Conservation (phyloP, 2,113 vertebrate genomes). For the Hippocampus zosterae region DNA sequence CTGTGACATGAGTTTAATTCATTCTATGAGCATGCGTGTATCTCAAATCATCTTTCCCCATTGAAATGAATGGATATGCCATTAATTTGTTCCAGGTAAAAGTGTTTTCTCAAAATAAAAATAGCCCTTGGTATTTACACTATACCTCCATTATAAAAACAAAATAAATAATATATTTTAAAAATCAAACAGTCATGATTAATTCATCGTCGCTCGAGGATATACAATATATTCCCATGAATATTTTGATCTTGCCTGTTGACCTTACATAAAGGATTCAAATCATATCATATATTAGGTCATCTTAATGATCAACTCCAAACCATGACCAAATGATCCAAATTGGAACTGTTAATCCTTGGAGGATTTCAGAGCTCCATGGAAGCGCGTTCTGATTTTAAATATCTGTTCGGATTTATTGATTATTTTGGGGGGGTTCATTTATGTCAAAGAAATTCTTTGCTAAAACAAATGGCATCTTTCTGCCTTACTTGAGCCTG, state of each 20-base stretch:
- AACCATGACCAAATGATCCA: not conserved
- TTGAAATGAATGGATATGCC: not conserved
- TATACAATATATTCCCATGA: no score
- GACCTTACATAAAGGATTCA: no score
- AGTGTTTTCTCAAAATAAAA: not conserved
- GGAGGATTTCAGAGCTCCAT: not conserved
- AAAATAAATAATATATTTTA: not conserved
- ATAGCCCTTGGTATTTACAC: not conserved
- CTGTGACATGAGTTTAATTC: not conserved
- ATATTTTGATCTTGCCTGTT: no score
- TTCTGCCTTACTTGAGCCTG: conserved; percentile 82
- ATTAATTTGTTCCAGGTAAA: not conserved
- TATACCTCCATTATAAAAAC: not conserved
- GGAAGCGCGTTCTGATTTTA: not conserved
- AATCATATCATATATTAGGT: not conserved
- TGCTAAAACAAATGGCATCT: not conserved
- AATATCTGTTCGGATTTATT: not conserved
- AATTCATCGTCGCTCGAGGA: not conserved
- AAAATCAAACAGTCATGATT: not conserved
- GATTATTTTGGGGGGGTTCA: not conserved
- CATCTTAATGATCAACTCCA: not conserved
- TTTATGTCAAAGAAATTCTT: not conserved
- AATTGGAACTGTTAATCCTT: not conserved
- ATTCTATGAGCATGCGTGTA: not conserved
- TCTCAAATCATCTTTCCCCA: not conserved